Percentiles rank a stretch among this genome's conserved stretches.
These are phyloP conservation scores for Gambusia affinis DNA, from an alignment of 2,113 vertebrate genomes.

Conservation along the genomic window DNA sequence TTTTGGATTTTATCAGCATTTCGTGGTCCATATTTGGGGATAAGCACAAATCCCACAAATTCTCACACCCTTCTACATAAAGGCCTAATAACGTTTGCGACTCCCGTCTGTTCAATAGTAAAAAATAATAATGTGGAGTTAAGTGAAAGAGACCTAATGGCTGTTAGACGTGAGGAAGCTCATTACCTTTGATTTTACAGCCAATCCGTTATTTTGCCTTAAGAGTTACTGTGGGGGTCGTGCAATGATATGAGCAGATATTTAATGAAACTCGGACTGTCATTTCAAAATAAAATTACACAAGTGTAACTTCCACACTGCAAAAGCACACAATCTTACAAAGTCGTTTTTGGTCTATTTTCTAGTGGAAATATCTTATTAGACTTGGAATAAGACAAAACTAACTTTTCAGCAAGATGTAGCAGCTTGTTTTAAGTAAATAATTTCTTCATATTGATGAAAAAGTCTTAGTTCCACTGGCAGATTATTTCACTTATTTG, in stretches of 20 bases:
- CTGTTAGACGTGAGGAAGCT: conserved; percentile 30
- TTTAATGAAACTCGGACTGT: neutral
- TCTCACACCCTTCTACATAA: conserved; percentile 6
- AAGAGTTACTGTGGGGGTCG: conserved; percentile 27
- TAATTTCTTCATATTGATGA: no score
- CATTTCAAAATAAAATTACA: neutral
- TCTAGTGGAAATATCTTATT: no score
- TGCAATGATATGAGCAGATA: neutral
- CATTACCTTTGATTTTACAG: conserved; percentile 46
- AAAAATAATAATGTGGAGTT: conserved; percentile 51
- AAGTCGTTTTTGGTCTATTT: no score
- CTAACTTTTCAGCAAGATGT: no score
- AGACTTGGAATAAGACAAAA: no score
- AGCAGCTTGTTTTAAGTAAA: no score
- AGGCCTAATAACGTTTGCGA: conserved; percentile 48
- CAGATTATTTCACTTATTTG: no score
- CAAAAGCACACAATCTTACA: no score
- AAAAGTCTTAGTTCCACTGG: no score
- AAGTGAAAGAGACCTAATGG: conserved; percentile 23
- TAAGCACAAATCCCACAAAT: conserved; percentile 32
- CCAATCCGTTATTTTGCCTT: conserved; percentile 1
- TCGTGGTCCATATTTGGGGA: conserved; percentile 42
- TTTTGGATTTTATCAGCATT: conserved; percentile 65
- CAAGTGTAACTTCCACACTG: no score
- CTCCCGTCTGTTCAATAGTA: conserved; percentile 65